Evolutionary conservation across 2,888 invertebrate genomes (phyloP).

Genomic region (Beris chalybata): DNA sequence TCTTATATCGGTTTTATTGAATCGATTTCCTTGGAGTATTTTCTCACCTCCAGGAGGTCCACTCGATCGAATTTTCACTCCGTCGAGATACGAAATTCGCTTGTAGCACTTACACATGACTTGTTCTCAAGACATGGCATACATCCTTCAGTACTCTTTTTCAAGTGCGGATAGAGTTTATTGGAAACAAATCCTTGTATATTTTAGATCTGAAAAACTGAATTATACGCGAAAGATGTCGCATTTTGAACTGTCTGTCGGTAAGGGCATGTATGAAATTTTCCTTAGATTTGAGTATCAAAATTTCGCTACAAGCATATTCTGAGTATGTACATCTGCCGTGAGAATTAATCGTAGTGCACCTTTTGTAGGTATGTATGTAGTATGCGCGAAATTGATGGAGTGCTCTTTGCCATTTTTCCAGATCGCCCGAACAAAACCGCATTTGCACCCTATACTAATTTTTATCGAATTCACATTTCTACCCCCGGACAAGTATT

Average conservation of each 20-base stretch:
- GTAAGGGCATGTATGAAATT: neutral
- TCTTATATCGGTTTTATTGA: conserved; percentile 6
- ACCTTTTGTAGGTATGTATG: neutral
- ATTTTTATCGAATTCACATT: conserved; percentile 19
- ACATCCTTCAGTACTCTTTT: conserved; percentile 5
- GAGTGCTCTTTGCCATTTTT: conserved; percentile 52
- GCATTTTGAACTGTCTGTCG: conserved; percentile 4
- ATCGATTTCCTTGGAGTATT: conserved; percentile 36
- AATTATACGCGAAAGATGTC: too few relatives aligned
- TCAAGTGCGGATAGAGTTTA: conserved; percentile 14
- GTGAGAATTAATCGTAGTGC: conserved; percentile 15
- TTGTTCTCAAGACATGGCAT: conserved; percentile 14
- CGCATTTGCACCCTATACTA: conserved; percentile 35
- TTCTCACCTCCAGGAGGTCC: conserved; percentile 57
- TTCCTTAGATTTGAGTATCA: neutral
- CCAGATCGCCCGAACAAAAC: conserved; percentile 42
- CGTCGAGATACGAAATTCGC: conserved; percentile 18
- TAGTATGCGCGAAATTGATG: conserved; percentile 22
- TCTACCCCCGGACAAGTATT: conserved; percentile 23
- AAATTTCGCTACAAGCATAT: neutral
- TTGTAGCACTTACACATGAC: conserved; percentile 29
- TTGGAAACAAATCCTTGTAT: conserved; percentile 21
- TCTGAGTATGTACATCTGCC: conserved; percentile 15
- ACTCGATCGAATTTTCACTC: conserved; percentile 49
- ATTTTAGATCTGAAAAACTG: neutral